Evolutionary conservation across 2,113 vertebrate species (phyloP).

Genomic region (Bathybates hornii): DNA sequence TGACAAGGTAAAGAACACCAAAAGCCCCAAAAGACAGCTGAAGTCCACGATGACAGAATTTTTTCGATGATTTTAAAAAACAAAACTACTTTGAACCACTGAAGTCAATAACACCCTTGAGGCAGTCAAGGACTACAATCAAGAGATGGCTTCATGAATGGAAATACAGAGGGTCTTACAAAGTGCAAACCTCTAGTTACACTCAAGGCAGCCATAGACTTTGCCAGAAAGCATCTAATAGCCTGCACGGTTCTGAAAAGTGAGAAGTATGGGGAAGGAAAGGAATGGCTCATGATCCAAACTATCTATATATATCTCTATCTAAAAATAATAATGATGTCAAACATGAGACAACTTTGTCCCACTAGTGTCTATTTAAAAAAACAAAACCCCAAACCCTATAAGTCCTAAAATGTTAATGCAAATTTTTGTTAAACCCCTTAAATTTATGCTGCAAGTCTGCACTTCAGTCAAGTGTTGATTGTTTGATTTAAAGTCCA

Average conservation of each 20-base stretch:
- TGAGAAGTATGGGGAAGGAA: neutral
- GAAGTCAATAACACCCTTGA: neutral
- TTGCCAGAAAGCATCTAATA: neutral
- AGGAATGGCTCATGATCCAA: neutral
- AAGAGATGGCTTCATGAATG: neutral
- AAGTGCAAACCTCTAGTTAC: neutral
- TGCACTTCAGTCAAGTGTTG: neutral
- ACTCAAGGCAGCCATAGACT: neutral
- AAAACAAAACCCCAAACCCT: neutral
- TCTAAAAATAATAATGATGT: neutral
- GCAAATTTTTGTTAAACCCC: neutral
- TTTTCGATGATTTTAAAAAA: neutral
- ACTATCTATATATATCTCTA: neutral
- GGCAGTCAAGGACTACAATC: neutral
- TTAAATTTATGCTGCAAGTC: neutral
- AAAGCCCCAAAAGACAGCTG: neutral
- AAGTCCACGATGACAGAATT: too few species aligned
- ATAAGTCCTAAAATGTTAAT: neutral
- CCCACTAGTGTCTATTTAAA: neutral
- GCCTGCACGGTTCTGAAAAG: fast-evolving
- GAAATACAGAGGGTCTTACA: neutral
- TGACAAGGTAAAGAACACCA: neutral
- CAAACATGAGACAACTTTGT: neutral
- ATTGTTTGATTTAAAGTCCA: neutral
- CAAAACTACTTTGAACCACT: neutral